Percentiles rank a stretch among this genome's conserved stretches.
Evolutionary conservation across 2,113 vertebrate species (phyloP).

Genomic region (Ginglymostoma cirratum): DNA sequence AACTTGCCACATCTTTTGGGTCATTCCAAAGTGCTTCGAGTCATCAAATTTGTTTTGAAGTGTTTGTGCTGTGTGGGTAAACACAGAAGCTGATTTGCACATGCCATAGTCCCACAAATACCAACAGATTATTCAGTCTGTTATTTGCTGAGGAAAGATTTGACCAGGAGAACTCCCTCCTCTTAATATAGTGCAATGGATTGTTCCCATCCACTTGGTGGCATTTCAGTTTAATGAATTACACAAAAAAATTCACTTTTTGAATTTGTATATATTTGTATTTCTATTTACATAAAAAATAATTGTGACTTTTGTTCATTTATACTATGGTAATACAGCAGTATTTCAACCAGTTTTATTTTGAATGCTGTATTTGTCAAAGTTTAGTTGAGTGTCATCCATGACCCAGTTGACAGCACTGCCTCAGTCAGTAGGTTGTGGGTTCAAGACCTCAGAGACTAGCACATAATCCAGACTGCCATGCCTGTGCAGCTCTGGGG

Average conservation of each 20-base stretch:
- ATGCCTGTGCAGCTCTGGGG: neutral
- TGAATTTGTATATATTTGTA: neutral
- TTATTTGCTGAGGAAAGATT: neutral
- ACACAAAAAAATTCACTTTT: neutral
- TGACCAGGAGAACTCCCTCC: neutral
- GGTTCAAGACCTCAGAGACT: neutral
- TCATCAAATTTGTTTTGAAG: neutral
- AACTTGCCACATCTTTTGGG: neutral
- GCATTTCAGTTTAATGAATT: neutral
- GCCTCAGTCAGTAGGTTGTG: neutral
- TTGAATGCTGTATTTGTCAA: neutral
- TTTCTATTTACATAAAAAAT: neutral
- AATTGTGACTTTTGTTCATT: neutral
- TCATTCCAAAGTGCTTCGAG: neutral
- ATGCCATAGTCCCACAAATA: neutral
- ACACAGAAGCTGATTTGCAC: neutral
- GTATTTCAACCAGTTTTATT: neutral
- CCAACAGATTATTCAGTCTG: neutral
- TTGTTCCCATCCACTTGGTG: neutral
- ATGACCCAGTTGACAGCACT: neutral
- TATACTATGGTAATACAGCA: neutral
- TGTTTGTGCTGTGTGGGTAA: neutral
- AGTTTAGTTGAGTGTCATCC: neutral
- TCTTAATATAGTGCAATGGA: neutral
- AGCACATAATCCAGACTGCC: neutral